Evolutionary conservation across 2,888 invertebrate species (phyloP), one percentile per base, ranked within the genome.

Genomic region (Sclerodermus sp.): DNA sequence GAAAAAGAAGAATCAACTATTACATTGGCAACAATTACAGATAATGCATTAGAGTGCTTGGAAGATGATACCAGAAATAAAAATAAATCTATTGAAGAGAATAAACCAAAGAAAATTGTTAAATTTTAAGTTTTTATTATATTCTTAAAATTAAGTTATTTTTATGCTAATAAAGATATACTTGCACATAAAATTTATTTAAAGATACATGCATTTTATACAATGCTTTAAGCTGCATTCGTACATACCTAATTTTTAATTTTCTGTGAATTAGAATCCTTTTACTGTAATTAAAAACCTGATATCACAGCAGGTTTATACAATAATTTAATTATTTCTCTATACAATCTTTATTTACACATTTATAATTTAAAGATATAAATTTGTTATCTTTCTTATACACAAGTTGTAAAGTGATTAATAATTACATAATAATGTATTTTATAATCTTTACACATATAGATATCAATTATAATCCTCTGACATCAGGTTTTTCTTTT

Each of bases 1-100:
- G 66, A 70, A 29, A 77, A 74, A 42, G 75, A 77, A 53, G 74
- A 75, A 17, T 57, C 16, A 12, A 49, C 58, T 5, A 41, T 77
- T 16, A 76, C 75, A 1, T 53, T 73, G 10, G 62, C 66, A 16
- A 76, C 67, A 0, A 63, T 65, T 2, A 47, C 58, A 16, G 47
- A 51, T 38, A 47, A 14, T 41, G 55, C 60, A 16, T 42, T 77
- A 39, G 78, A 78, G 58, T 64, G 58, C 5, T 51, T 78, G 13
- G 72, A 69, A 17, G 58, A 59, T 34, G 61, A 63, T n/a, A n/a
- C 4, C 9, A 49, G 34, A 29, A 31, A 17, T 4, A 30, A 45
- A n/a, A 13, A 14, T 42, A 42, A 23, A 14, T 16, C 13, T 42
- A n/a, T 17, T 10, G 16, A 41, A 18, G 58, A 58, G 17, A 58